Conservation (phyloP, 2,113 vertebrate species). For the Sinocyclocheilus grahami region DNA sequence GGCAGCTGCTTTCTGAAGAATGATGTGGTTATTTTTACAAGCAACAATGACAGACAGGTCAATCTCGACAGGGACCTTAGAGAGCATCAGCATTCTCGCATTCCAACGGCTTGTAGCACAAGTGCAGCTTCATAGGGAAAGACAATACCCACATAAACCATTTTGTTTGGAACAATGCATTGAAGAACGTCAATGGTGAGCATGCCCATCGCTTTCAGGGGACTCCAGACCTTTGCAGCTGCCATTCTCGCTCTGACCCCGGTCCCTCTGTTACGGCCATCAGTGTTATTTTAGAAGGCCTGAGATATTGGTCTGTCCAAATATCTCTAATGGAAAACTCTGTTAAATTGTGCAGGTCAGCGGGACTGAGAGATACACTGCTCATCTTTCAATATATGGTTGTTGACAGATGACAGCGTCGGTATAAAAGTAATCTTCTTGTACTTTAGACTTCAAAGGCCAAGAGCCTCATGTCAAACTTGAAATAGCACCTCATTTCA, state of each 20-base stretch:
- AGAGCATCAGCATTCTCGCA: conserved; percentile 21
- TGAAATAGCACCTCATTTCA: conserved; percentile 62
- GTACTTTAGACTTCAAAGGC: conserved; percentile 62
- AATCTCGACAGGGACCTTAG: conserved; percentile 29
- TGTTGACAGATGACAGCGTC: conserved; percentile 55
- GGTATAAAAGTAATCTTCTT: conserved; percentile 55
- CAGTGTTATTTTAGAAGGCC: conserved; percentile 51
- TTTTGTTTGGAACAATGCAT: conserved; percentile 38
- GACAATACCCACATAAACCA: conserved; percentile 38
- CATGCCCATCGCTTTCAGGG: conserved; percentile 19
- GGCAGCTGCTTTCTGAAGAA: conserved; percentile 57
- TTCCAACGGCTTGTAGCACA: conserved; percentile 27
- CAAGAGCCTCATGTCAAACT: conserved; percentile 29
- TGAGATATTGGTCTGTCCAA: conserved; percentile 27
- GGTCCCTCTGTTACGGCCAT: neutral
- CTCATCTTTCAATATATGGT: conserved; percentile 51
- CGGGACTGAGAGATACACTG: conserved; percentile 14
- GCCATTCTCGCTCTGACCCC: conserved; percentile 29
- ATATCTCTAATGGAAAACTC: conserved; percentile 34
- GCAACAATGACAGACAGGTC: conserved; percentile 42
- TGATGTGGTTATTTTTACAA: conserved; percentile 56
- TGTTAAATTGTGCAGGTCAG: conserved; percentile 2
- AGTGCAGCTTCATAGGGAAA: conserved; percentile 34
- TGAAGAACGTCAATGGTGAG: conserved; percentile 40
- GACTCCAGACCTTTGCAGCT: conserved; percentile 36